Percentiles rank a stretch among this genome's conserved stretches.
These are phyloP conservation scores for Dynastes hyllus DNA, from an alignment of 2,888 invertebrate genomes.

Conservation along the genomic window DNA sequence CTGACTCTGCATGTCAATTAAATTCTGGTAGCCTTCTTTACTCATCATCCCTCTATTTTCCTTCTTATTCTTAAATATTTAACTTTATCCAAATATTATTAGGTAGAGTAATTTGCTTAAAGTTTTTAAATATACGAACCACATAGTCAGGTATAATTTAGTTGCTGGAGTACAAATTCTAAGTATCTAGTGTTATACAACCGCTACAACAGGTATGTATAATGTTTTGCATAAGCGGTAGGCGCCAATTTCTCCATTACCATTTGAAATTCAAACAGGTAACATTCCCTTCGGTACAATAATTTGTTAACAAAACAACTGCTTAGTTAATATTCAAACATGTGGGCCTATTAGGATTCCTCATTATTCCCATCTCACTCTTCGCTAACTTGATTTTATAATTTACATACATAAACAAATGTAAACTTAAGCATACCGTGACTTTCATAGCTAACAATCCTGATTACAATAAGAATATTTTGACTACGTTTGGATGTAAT, in stretches of 20 bases:
- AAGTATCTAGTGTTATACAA: not conserved
- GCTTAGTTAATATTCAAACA: not conserved
- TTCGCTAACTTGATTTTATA: slow-evolving; percentile 1
- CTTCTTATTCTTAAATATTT: no score
- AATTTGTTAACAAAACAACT: not conserved
- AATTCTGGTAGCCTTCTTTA: no score
- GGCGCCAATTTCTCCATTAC: slow-evolving; percentile 1
- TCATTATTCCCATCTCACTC: slow-evolving; percentile 1
- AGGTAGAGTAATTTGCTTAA: no score
- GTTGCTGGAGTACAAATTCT: not conserved
- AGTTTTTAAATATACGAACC: no score
- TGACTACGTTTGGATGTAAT: slow-evolving; percentile 9
- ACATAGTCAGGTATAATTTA: no score
- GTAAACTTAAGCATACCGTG: not conserved
- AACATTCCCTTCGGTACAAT: not conserved
- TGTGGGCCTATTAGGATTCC: not conserved
- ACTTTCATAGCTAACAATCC: not conserved
- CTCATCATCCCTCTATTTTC: no score
- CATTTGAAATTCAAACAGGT: slow-evolving; percentile 13
- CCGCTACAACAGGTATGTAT: slow-evolving; percentile 13
- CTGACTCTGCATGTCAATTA: no score
- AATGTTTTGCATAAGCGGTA: slow-evolving; percentile 32
- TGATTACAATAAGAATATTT: not conserved
- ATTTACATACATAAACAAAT: slow-evolving; percentile 23
- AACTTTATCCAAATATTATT: no score